Conservation (phyloP, 2,113 vertebrate species). For the Myanophis thanlyinensis region DNA sequence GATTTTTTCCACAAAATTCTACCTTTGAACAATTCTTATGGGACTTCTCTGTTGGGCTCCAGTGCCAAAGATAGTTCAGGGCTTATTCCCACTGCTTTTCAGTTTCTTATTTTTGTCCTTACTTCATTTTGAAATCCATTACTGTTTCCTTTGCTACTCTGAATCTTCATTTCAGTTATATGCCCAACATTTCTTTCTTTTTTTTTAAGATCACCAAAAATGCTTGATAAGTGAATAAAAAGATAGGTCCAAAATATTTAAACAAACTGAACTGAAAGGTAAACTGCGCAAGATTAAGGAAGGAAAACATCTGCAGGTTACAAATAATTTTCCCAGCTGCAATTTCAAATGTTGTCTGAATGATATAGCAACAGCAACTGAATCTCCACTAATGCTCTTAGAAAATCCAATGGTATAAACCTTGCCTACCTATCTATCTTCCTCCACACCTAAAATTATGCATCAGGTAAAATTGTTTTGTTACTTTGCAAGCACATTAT, state of each 20-base stretch:
- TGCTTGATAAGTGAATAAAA: background rate
- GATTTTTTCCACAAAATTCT: background rate
- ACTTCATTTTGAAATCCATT: background rate
- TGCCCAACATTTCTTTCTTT: background rate
- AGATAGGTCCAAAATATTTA: background rate
- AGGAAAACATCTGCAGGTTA: background rate
- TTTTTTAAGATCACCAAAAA: background rate
- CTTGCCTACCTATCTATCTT: background rate
- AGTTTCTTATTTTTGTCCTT: background rate
- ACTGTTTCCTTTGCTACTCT: background rate
- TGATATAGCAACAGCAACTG: too few relatives aligned
- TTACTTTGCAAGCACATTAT: background rate
- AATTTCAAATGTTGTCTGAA: background rate
- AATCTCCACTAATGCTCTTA: background rate
- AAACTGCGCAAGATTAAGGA: background rate
- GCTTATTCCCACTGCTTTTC: background rate
- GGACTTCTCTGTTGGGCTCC: background rate
- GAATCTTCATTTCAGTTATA: background rate
- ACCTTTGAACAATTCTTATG: background rate
- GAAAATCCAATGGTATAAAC: background rate
- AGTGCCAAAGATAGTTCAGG: background rate
- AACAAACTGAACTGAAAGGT: background rate
- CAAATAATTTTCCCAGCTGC: background rate
- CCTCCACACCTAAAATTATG: background rate
- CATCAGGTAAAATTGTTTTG: background rate